Evolutionary conservation across 2,113 vertebrate species (phyloP), one percentile per base, ranked within the genome.

Genomic region (Gnathonemus echidnorhynchus): DNA sequence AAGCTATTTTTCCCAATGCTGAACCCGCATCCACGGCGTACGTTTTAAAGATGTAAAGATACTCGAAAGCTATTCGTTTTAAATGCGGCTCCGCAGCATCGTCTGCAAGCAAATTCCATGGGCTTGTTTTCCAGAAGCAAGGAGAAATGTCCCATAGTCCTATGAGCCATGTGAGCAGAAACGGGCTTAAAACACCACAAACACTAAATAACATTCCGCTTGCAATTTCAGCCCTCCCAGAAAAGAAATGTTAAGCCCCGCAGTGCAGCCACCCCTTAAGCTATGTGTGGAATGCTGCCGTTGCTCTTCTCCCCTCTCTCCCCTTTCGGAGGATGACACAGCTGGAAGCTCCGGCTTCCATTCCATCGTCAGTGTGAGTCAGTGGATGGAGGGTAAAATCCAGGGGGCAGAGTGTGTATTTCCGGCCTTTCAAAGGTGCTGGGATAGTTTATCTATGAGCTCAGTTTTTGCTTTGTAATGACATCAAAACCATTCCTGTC

Each of bases 261-360:
- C 49, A 84, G 49, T 0, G 19, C 27, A 1, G 31, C 49, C 88
- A 80, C 70, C 49, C 74, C 31, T 39, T 11, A 7, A 80, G 74
- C 88, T 83, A 83, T 56, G 88, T 45, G 74, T 13, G 74, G 88
- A 56, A 89, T 89, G 88, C 13, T 35, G 31, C 49, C 39, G 5
- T 21, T 1, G 13, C 49, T 39, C 77, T 19, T 21, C 45, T 42
- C 77, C 35, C 45, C 5, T 1, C 31, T 49, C 56, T 48, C 42
- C 58, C 4, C 24, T 31, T 48, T 21, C 1, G n/a, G 15, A 27
- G 35, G 31, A 15, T 48, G 39, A 89, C 49, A 39, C 52, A 42
- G 77, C 52, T 53, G 7, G 87, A 45, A 88, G 49, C 50, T 52
- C 49, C 31, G 5, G 27, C 45, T 8, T 39, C 48, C 49, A 62